Evolutionary conservation across 2,888 invertebrate genomes (phyloP), one percentile per base, ranked within the genome.

Genomic region (Therioaphis trifolii): DNA sequence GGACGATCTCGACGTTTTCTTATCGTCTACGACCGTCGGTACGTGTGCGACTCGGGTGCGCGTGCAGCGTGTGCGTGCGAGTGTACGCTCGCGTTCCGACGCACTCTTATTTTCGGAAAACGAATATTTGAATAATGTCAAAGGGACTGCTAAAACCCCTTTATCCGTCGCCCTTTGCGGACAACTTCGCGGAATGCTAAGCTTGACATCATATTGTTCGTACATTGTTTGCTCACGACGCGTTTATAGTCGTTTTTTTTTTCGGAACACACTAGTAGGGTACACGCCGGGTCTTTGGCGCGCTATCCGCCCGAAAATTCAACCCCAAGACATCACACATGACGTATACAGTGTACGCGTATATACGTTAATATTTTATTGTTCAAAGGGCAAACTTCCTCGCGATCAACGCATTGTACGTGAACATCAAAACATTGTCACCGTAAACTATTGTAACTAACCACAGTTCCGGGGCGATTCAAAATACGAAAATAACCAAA

Each of bases 101-200:
- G 29, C 15, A n/a, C 14, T 35, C 18, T 78, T 35, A 1, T 77
- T 29, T 35, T 40, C 40, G 78, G 55, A 55, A 78, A 78, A 78
- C 78, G 78, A 78, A 78, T 78, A 78, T 78, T 78, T 78, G 78
- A 55, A 66, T 68, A 27, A 55, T 55, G 68, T 78, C 78, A 78
- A 78, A 78, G 78, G 52, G 78, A 78, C 78, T 68, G 52, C 78
- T 24, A n/a, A 68, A 78, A 55, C 55, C 78, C 68, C 55, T 79
- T 78, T 55, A 68, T 68, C 68, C 52, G 40, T 55, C 40, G 43
- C 7, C 27, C 55, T 79, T 79, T 79, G 78, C 68, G 68, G 78
- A 61, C 80, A 61, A 80, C 80, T 80, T 80, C 27, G 66, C 58
- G 80, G 80, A 80, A 80, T 80, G 69, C 71, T 21, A 43, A 71